Evolutionary conservation across 1,140 invertebrate genomes (phyloP).

Genomic region (Stegodyphus dumicola): DNA sequence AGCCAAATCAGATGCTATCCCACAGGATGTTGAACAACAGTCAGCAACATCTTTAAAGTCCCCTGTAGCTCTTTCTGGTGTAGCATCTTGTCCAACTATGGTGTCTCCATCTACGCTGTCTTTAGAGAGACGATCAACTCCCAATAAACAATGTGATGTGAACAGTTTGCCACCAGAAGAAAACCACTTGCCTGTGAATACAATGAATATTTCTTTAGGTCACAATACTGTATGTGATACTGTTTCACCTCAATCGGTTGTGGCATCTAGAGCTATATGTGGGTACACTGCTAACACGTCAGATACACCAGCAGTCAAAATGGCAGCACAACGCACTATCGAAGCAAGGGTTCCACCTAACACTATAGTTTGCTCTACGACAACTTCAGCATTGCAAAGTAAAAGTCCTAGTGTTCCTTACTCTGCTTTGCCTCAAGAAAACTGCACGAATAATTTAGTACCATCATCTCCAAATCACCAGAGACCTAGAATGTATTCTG

Average conservation of each 20-base stretch:
- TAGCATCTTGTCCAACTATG: background rate
- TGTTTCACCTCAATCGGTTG: conserved; percentile 7
- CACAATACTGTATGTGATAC: conserved; percentile 47
- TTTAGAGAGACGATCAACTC: conserved; percentile 41
- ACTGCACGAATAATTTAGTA: conserved; percentile 3
- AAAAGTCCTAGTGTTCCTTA: conserved; percentile 34
- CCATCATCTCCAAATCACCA: conserved; percentile 25
- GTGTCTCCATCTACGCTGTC: conserved; percentile 26
- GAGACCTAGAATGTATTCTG: conserved; percentile 29
- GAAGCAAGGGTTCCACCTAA: background rate
- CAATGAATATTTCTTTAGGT: conserved; percentile 22
- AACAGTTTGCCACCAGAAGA: conserved; percentile 10
- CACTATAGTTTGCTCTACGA: conserved; percentile 10
- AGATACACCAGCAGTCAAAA: background rate
- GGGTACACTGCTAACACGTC: background rate
- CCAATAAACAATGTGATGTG: conserved; percentile 14
- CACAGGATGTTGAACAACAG: background rate
- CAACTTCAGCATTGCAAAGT: conserved; percentile 4
- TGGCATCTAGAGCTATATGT: conserved; percentile 17
- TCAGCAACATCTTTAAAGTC: conserved; percentile 23
- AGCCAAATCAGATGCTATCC: conserved; percentile 33
- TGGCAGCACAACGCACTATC: background rate
- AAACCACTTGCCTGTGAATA: conserved; percentile 16
- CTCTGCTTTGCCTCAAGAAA: conserved; percentile 22
- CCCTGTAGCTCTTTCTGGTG: conserved; percentile 1